Conservation (phyloP, 2,797 vertebrate species). For the Phyllotis vaccarum region DNA sequence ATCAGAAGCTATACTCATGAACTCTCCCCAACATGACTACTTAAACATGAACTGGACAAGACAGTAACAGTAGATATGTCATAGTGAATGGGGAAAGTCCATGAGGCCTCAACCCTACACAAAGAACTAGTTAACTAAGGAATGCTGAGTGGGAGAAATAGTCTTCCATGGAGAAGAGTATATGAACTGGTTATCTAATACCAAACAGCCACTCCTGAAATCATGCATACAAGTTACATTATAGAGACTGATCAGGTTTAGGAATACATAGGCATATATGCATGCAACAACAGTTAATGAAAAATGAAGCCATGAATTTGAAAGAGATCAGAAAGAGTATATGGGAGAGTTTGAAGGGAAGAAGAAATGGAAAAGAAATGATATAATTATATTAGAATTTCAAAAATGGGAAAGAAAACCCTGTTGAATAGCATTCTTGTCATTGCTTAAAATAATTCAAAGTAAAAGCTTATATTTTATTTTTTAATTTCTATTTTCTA, state of each 20-base stretch:
- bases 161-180: background rate
- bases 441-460: constrained; percentile 33
- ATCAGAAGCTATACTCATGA: background rate
- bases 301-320: background rate
- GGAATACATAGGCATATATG: background rate
- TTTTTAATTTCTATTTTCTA: constrained; percentile 56
- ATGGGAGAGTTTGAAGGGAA: background rate
- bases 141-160: background rate
- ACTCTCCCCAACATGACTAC: background rate
- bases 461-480: constrained; percentile 22
- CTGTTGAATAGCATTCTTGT: background rate
- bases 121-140: background rate
- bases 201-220: background rate
- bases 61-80: background rate
- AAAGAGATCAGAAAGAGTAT: background rate
- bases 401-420: background rate
- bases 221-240: background rate
- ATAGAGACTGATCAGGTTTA: background rate
- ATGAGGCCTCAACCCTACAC: background rate
- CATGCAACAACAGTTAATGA: background rate
- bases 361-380: background rate
- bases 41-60: background rate
- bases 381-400: background rate
- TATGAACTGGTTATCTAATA: background rate
- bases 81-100: background rate